Evolutionary conservation across 2,113 vertebrate genomes (phyloP).

Genomic region (Macquaria ambigua): DNA sequence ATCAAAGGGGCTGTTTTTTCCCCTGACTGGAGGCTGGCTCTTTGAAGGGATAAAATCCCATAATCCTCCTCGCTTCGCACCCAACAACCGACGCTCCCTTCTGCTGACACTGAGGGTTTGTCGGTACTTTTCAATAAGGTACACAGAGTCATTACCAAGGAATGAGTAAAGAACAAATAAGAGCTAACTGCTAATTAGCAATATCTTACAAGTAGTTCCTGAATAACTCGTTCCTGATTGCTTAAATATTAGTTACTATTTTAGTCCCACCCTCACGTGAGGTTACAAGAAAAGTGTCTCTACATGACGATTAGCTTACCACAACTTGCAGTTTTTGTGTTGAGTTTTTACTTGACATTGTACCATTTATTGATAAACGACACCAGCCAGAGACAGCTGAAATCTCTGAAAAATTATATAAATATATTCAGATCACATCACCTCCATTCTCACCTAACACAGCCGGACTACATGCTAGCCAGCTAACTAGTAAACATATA

Average conservation of each 20-base stretch:
- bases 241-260: background rate
- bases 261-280: background rate
- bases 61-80: conserved; percentile 74
- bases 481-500: background rate
- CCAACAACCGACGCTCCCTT: conserved; percentile 51
- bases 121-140: conserved; percentile 33
- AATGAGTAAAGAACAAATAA: conserved; percentile 29
- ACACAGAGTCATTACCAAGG: conserved; percentile 17
- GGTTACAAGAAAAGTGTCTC: background rate
- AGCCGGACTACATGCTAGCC: too few relatives aligned
- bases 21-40: conserved; percentile 70
- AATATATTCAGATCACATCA: background rate
- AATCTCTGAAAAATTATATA: too few relatives aligned
- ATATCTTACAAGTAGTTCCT: background rate
- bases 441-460: background rate
- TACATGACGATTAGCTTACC: background rate
- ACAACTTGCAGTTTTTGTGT: background rate
- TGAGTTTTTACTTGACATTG: background rate
- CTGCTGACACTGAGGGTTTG: conserved; percentile 71
- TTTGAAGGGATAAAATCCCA: conserved; percentile 78
- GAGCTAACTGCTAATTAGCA: conserved; percentile 35
- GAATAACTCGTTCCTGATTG: conserved; percentile 6
- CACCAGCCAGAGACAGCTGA: background rate
- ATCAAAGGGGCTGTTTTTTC: conserved; percentile 67
- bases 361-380: background rate